Base-by-base conservation (phyloP, 2,113 vertebrate genomes). In the Podarcis raffonei region DNA sequence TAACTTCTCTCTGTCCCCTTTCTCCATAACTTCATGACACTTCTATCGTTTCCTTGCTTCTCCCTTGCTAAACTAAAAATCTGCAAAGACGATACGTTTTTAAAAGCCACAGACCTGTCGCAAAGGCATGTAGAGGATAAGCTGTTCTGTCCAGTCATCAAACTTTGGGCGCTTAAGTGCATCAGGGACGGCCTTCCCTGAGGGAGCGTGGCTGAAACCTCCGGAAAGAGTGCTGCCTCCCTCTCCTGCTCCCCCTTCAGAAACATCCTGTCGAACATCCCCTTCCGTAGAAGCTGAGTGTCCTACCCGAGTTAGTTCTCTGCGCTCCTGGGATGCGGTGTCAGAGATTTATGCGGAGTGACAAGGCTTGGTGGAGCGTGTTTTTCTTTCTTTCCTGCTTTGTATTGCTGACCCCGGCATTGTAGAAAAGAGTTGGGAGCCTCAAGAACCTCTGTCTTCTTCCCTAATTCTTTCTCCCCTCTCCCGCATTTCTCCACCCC, bases 261-360 rank as follows among this genome's bases (percentile, higher is more conserved):
- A 48, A 48, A 42, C 78, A 5, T 72, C 69, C 6, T 1, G 0
- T 68, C 48, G 4, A 0, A 5, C 42, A 1, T 13, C 1, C 0
- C 0, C 5, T 18, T n/a, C 13, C 18, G 5, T 77, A 66, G 68
- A 75, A 3, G 0, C 57, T 1, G 59, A 0, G 5, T 0, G 25
- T 12, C 42, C 42, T 62, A 12, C 37, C 77, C 20, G 71, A n/a
- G 3, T 0, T 2, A 16, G 1, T 22, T 39, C 57, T 89, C 71
- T 62, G 0, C 15, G 0, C 18, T 48, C 48, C 78, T 0, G 0
- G 11, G 8, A 35, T 9, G 18, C 6, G 0, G 32, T 2, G 4
- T 35, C 25, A 65, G 66, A 85, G 85, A 81, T 62, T 75, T 30
- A 1, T 0, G 2, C 2, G 80, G 37, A 81, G 20, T 39, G 71